Percentiles rank a stretch among this genome's conserved stretches.
phyloP scores from a whole-genome alignment of 2,113 vertebrate species.

The Scolopax mira region DNA sequence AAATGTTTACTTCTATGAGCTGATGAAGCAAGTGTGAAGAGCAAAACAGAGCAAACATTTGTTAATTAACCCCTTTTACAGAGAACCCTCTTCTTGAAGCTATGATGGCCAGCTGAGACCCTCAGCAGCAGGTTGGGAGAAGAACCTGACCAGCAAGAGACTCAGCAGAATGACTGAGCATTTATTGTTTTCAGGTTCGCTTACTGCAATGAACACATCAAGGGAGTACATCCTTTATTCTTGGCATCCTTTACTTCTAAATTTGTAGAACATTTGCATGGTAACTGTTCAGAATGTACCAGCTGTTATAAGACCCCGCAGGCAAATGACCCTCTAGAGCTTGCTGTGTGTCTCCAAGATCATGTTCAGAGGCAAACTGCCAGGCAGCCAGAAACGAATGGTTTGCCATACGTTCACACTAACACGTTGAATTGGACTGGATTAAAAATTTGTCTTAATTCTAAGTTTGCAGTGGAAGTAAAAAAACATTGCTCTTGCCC shows the following conservation, averaged over 20 bases:
- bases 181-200: neutral
- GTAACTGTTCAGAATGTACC: conserved; percentile 16
- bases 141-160: neutral
- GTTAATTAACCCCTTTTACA: neutral
- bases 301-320: conserved; percentile 25
- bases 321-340: neutral
- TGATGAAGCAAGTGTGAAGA: neutral
- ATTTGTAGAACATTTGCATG: neutral
- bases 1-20: conserved; percentile 4
- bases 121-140: neutral
- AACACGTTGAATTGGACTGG: neutral
- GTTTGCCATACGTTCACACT: neutral
- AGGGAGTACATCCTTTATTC: neutral
- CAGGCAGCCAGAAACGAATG: neutral
- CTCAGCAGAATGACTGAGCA: neutral
- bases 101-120: neutral
- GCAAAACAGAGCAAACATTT: neutral
- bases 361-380: neutral
- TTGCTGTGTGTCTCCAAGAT: neutral
- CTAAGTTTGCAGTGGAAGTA: neutral
- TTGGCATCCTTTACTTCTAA: neutral
- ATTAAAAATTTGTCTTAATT: neutral
- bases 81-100: neutral
- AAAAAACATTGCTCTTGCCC: neutral
- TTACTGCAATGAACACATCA: neutral